phyloP scores from a whole-genome alignment of 2,797 vertebrate species.

The Poliocrania exsul region DNA sequence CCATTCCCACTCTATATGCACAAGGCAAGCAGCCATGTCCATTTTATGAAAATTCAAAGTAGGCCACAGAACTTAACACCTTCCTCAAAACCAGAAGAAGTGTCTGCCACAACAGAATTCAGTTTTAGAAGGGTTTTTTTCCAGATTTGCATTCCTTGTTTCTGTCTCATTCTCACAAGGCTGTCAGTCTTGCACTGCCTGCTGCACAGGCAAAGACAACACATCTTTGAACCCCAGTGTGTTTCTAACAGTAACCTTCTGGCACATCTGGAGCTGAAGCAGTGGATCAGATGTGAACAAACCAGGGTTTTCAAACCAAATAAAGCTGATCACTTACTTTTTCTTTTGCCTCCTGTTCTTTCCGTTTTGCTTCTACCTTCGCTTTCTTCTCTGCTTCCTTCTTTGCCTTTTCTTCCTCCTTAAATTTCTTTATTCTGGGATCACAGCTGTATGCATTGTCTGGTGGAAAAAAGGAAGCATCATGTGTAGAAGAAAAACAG shows the following conservation, averaged over 20 bases:
- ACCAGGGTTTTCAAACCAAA: neutral
- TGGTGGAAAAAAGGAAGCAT: slow-evolving; percentile 66
- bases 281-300: neutral
- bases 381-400: slow-evolving; percentile 99
- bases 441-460: slow-evolving; percentile 96
- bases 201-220: neutral
- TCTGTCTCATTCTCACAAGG: neutral
- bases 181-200: neutral
- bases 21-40: neutral
- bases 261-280: neutral
- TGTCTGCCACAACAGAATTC: neutral
- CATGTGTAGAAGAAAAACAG: neutral
- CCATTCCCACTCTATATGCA: neutral
- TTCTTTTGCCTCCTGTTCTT: slow-evolving; percentile 94
- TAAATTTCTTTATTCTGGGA: slow-evolving; percentile 98
- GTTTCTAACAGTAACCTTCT: neutral
- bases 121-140: neutral
- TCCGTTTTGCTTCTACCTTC: slow-evolving; percentile 93
- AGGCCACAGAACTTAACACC: neutral
- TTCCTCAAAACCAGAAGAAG: neutral
- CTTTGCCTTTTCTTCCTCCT: slow-evolving; percentile 96
- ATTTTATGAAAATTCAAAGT: neutral
- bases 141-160: neutral
- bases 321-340: slow-evolving; percentile 78
- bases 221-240: neutral